Evolutionary conservation across 1,140 invertebrate genomes (phyloP).

Genomic region (Neelides sp.): DNA sequence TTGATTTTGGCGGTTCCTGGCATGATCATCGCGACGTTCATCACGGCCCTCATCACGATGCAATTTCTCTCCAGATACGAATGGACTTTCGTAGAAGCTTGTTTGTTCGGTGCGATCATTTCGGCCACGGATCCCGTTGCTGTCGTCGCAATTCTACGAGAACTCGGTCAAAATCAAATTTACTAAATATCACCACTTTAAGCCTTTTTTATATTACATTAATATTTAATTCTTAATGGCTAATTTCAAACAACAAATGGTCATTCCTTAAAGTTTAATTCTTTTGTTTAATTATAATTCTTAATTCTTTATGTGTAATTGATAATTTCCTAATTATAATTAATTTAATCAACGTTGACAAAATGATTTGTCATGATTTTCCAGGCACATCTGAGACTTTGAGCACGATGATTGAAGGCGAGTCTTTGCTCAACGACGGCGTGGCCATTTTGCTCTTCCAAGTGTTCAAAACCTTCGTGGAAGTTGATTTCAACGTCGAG

Average conservation of each 20-base stretch:
- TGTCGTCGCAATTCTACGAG: constrained; percentile 38
- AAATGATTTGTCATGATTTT: no score
- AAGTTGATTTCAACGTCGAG: not conserved
- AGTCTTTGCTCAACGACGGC: constrained; percentile 40
- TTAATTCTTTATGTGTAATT: no score
- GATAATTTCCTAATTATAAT: no score
- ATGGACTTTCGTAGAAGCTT: constrained; percentile 28
- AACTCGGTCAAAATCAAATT: no score
- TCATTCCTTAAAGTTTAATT: no score
- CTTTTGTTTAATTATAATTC: no score
- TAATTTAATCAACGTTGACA: no score
- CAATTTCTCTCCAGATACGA: constrained; percentile 31
- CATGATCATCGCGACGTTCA: constrained; percentile 33
- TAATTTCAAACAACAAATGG: no score
- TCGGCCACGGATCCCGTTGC: constrained; percentile 40
- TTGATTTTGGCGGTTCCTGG: constrained; percentile 36
- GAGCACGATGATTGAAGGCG: constrained; percentile 37
- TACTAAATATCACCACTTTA: no score
- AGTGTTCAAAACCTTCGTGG: constrained; percentile 15
- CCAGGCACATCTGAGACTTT: constrained; percentile 37
- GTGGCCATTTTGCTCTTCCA: constrained; percentile 38
- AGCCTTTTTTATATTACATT: no score
- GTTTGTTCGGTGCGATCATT: constrained; percentile 38
- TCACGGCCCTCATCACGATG: constrained; percentile 34
- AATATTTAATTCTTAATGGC: no score